Percentiles rank a stretch among this genome's conserved stretches.
Conservation (phyloP, 1,140 invertebrate species). For the Drosophila obscura region DNA sequence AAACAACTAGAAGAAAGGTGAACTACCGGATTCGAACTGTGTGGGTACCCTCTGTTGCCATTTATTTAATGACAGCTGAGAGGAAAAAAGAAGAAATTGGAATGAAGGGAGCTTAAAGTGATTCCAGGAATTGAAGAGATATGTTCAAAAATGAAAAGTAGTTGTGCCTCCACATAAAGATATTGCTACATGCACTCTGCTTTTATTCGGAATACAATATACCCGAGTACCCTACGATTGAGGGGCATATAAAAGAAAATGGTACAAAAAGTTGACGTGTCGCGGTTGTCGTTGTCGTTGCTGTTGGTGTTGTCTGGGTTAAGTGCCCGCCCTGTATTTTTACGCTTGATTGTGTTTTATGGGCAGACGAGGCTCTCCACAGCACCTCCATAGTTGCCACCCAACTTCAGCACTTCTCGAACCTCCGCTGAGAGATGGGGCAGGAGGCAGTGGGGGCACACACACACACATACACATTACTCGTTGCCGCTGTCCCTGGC, state of each 20-base stretch:
- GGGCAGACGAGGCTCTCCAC: slow-evolving; percentile 47
- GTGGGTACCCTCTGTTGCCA: too few species aligned
- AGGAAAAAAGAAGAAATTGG: too few species aligned
- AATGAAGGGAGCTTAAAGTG: too few species aligned
- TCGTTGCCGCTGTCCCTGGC: slow-evolving; percentile 43
- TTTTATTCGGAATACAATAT: slow-evolving; percentile 28
- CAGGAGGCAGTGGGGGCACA: not conserved
- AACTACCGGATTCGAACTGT: too few species aligned
- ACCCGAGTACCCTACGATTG: slow-evolving; percentile 23
- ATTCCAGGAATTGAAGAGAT: too few species aligned
- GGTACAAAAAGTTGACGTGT: slow-evolving; percentile 60
- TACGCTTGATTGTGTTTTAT: slow-evolving; percentile 82
- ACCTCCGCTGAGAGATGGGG: not conserved
- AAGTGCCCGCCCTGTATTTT: slow-evolving; percentile 76
- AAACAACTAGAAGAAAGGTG: not conserved
- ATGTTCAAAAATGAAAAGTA: too few species aligned
- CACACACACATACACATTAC: slow-evolving; percentile 30
- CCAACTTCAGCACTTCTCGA: slow-evolving; percentile 1
- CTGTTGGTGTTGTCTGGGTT: slow-evolving; percentile 57
- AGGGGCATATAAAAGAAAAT: slow-evolving; percentile 36
- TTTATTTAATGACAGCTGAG: too few species aligned
- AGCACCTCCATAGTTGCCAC: not conserved
- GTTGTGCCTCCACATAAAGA: not conserved
- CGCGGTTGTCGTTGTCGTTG: slow-evolving; percentile 38
- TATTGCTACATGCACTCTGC: not conserved